phyloP scores from a whole-genome alignment of 2,113 vertebrate genomes.

The Dipodomys ordii region DNA sequence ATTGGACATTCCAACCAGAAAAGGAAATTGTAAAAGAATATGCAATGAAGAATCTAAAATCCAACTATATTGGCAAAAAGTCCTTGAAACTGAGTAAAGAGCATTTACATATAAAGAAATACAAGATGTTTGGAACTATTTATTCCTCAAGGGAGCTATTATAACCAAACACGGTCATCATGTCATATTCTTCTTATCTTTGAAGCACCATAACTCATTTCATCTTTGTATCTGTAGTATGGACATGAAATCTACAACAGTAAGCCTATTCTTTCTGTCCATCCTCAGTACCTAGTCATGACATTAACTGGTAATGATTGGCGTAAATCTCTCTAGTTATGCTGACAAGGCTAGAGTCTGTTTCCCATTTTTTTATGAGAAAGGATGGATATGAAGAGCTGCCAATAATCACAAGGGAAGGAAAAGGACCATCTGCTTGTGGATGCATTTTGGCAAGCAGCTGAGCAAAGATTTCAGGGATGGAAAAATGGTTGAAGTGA shows the following conservation, averaged over 20 bases:
- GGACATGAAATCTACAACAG: not conserved
- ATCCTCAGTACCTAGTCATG: not conserved
- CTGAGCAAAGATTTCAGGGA: not conserved
- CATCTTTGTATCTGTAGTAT: not conserved
- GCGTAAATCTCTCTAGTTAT: not conserved
- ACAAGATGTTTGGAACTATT: not conserved
- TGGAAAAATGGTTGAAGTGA: not conserved
- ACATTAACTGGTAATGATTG: not conserved
- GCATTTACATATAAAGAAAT: not conserved
- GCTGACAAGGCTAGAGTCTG: not conserved
- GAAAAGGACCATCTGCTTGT: not conserved
- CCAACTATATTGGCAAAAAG: not conserved
- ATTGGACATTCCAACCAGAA: not conserved
- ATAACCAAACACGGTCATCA: not conserved
- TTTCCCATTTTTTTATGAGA: not conserved
- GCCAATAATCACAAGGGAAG: not conserved
- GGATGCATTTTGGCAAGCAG: not conserved
- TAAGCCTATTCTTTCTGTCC: not conserved
- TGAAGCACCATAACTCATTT: not conserved
- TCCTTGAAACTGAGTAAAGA: not conserved
- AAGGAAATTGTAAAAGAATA: slow-evolving; percentile 6
- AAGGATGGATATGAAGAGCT: not conserved
- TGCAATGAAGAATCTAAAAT: not conserved
- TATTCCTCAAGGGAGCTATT: not conserved
- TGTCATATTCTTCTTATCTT: not conserved